Base-by-base conservation (phyloP, 2,797 vertebrate genomes). In the Syngnathus acus region DNA sequence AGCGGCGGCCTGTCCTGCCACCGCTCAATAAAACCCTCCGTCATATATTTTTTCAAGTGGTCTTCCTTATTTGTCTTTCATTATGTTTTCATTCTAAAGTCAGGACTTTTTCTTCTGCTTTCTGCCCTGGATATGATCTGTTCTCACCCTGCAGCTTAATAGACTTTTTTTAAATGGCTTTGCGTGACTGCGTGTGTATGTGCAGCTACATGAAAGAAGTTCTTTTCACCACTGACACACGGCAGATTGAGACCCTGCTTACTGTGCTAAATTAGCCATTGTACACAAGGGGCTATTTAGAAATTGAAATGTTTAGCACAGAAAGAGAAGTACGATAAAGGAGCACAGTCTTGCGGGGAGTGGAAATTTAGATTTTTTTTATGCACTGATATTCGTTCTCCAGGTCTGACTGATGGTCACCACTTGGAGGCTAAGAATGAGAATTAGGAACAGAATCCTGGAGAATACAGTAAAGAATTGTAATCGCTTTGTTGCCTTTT, bases 161-260 rank as follows among this genome's bases (percentile, higher is more conserved):
- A 39, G 37, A 47, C 65, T 69, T 68, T 76, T 78, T 74, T 73
- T 82, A 75, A 66, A 63, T 68, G 67, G 23, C 39, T n/a, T 45
- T 75, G 72, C 68, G 70, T 67, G 72, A 92, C 88, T 78, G 85
- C 75, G 85, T 89, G 85, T 75, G 84, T 89, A 66, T 91, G 45
- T 5, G 45, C 6, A 91, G 43, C 72, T 73, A 65, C 68, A 75
- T 70, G 90, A 89, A 91, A 94, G 89, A 86, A 75, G 84, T 86
- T 83, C 89, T 92, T 94, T 96, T 97, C 95, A 95, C 78, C 69
- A 72, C 91, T 96, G 94, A 95, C 94, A 94, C 89, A 86, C 88
- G 68, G 91, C 93, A 94, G 95, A 99, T 98, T 95, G 95, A 98
- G 95, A 96, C 92, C 97, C 92, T 94, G 92, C 90, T 89, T 86